phyloP scores from a whole-genome alignment of 2,888 invertebrate species.

The Drosophila gaucha region DNA sequence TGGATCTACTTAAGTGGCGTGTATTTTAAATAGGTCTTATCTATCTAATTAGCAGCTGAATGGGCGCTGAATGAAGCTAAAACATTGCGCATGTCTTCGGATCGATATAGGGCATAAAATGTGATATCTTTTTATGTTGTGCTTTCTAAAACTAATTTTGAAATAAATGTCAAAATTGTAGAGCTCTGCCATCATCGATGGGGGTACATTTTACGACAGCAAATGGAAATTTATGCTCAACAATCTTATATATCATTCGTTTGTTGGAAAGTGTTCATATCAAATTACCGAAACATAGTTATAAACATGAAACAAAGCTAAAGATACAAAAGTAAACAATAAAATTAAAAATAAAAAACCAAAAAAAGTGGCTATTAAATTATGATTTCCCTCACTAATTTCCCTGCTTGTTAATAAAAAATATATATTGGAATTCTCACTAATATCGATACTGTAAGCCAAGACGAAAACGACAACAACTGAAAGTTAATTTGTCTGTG shows the following conservation, averaged over 20 bases:
- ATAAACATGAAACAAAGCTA: conserved; percentile 51
- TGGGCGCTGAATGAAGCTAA: conserved; percentile 51
- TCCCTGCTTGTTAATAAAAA: conserved; percentile 76
- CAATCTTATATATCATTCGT: conserved; percentile 36
- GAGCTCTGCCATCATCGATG: conserved; percentile 53
- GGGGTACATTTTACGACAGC: conserved; percentile 68
- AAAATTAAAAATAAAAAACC: conserved; percentile 52
- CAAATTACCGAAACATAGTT: conserved; percentile 42
- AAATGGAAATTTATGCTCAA: conserved; percentile 55
- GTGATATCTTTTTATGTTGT: conserved; percentile 64
- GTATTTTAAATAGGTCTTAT: conserved; percentile 53
- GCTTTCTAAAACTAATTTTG: conserved; percentile 74
- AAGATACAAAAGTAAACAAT: conserved; percentile 43
- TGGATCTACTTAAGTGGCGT: conserved; percentile 30
- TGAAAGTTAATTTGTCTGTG: conserved; percentile 65
- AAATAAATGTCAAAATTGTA: conserved; percentile 72
- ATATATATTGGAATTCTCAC: conserved; percentile 52
- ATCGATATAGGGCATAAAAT: conserved; percentile 56
- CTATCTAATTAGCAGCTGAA: conserved; percentile 74
- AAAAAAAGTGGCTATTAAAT: conserved; percentile 67
- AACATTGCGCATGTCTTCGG: conserved; percentile 37
- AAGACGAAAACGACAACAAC: conserved; percentile 44
- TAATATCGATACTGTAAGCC: conserved; percentile 56
- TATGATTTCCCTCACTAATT: conserved; percentile 78
- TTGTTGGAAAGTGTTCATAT: conserved; percentile 51